Percentiles rank a stretch among this genome's conserved stretches.
Evolutionary conservation across 2,888 invertebrate genomes (phyloP).

Genomic region (Poecilobothrus nobilitatus): DNA sequence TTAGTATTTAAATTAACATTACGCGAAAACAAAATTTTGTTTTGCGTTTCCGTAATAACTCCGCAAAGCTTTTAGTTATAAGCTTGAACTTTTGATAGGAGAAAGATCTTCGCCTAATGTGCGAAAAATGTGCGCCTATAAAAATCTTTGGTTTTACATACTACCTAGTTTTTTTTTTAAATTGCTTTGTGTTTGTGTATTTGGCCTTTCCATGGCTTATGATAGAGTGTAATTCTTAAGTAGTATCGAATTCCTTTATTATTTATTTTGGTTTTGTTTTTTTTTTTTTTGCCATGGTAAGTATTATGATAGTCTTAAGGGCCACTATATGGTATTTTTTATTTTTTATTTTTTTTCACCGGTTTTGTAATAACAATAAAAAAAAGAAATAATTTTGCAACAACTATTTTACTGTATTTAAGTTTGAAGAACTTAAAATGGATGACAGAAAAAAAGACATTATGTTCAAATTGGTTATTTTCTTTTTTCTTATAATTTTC

Average conservation of each 20-base stretch:
- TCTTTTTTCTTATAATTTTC: no score
- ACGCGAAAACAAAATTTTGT: no score
- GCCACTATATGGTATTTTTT: background rate
- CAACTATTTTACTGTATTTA: background rate
- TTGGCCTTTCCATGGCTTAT: background rate
- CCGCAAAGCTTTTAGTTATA: no score
- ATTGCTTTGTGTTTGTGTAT: background rate
- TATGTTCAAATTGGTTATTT: no score
- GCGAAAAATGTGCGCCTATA: no score
- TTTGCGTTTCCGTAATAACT: no score
- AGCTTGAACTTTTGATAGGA: no score
- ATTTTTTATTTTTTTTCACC: no score
- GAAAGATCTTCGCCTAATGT: no score
- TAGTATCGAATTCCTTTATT: background rate
- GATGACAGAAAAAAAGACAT: no score
- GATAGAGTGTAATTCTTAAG: background rate
- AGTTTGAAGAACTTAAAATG: background rate
- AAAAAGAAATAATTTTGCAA: background rate
- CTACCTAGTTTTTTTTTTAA: background rate
- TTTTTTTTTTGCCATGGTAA: background rate
- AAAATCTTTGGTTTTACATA: background rate
- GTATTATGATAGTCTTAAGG: background rate
- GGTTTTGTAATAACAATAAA: background rate
- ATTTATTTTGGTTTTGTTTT: background rate
- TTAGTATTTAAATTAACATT: no score